These are phyloP conservation scores for Albula goreensis DNA, from an alignment of 2,113 vertebrate genomes.

Conservation along the genomic window DNA sequence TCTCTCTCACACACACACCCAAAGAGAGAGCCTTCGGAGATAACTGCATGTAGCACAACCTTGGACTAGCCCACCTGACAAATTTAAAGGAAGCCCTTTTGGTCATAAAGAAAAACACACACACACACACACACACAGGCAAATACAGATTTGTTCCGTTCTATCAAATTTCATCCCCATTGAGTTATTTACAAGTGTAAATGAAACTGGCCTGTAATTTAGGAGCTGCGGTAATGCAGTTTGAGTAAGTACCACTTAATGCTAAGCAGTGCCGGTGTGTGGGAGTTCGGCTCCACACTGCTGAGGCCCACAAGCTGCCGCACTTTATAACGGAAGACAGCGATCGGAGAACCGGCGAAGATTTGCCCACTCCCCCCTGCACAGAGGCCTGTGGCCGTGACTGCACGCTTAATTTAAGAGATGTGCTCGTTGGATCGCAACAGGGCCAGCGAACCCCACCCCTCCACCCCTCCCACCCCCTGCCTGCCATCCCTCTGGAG, in stretches of 20 bases:
- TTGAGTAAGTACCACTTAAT: conserved; percentile 70
- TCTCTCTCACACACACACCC: neutral
- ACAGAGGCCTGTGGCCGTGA: neutral
- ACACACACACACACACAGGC: neutral
- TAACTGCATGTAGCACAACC: neutral
- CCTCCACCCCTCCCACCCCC: neutral
- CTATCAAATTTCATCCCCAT: conserved; percentile 18
- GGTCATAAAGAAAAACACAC: neutral
- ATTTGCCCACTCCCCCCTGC: neutral
- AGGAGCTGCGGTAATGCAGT: conserved; percentile 53
- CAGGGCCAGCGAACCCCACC: neutral
- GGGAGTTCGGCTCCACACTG: conserved; percentile 50
- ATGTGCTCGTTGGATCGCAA: neutral
- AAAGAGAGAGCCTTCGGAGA: neutral
- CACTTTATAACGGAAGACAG: neutral
- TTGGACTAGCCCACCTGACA: neutral
- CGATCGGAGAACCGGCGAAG: neutral
- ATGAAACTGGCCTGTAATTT: conserved; percentile 60
- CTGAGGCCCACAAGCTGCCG: conserved; percentile 42
- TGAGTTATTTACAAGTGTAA: conserved; percentile 32
- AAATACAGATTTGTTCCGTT: neutral
- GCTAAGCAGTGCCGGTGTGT: conserved; percentile 57
- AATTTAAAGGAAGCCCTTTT: neutral
- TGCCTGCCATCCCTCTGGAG: neutral
- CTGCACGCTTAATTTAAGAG: neutral